Conservation (phyloP, 2,797 vertebrate species). For the Bradypodion ventrale region DNA sequence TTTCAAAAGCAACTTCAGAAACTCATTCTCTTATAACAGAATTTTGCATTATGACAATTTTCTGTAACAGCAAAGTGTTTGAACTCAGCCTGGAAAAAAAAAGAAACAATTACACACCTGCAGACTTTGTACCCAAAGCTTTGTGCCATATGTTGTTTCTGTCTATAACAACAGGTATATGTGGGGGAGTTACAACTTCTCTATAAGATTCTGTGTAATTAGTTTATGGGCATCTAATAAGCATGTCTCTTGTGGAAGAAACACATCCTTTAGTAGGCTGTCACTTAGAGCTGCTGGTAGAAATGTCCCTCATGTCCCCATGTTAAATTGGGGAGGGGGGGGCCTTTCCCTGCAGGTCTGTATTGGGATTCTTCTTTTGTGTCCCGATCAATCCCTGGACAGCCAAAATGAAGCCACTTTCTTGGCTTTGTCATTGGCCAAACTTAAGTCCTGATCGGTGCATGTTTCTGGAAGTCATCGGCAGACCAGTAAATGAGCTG, state of each 20-base stretch:
- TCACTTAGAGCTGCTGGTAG: not conserved
- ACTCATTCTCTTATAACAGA: not conserved
- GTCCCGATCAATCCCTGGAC: no score
- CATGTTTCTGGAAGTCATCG: no score
- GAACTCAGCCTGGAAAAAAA: not conserved
- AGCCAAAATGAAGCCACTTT: not conserved
- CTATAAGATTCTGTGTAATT: not conserved
- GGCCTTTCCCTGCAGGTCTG: not conserved
- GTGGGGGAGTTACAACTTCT: not conserved
- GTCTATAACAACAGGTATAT: not conserved
- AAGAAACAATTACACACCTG: not conserved
- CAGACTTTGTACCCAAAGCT: not conserved
- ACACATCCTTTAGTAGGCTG: not conserved
- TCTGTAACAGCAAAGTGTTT: not conserved
- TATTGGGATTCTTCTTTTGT: no score
- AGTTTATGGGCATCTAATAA: not conserved
- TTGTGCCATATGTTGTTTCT: not conserved
- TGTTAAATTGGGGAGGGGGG: not conserved
- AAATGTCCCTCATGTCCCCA: not conserved
- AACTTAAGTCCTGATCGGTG: no score
- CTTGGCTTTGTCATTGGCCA: no score
- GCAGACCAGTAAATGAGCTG: no score
- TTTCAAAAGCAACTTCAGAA: not conserved
- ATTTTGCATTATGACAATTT: not conserved
- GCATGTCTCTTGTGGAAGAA: not conserved